Base-by-base conservation (phyloP, 2,113 vertebrate genomes). In the Galbula dea region DNA sequence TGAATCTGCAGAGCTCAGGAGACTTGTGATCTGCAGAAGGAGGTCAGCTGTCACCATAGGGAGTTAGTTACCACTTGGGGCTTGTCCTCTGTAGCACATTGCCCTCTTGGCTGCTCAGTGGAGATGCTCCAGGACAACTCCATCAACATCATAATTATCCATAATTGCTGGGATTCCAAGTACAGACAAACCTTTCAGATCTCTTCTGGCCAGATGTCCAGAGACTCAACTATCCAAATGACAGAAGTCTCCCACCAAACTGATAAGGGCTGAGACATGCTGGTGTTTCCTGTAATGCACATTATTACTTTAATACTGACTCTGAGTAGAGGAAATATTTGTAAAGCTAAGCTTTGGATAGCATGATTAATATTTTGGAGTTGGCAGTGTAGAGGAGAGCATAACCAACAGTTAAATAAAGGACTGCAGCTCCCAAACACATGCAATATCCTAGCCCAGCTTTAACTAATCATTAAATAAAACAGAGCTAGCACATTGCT, bases 401-500 rank as follows among this genome's bases (percentile, higher is more conserved):
- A 69, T 91, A 94, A 79, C 43, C 74, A 86, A 91, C 63, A 95
- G 87, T 93, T 92, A 92, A 96, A 92, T 86, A 91, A 93, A 80
- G 0, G 51, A 79, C 75, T 86, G 87, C 76, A 89, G 27, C 57
- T 91, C 8, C 81, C 61, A 55, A 34, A 1, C 58, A 81, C 51
- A 37, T 86, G 68, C 27, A 76, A 82, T 84, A 86, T 73, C 79
- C 93, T 78, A 79, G 23, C 77, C 52, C 66, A 90, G 92, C 69
- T 95, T 95, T 95, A 95, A 94, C 45, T 93, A 90, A 95, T 96
- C 95, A 93, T 89, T 93, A 95, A 95, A 95, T 94, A 92, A 95
- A 96, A 96, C 87, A 96, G 89, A 95, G 39, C 72, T 86, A 91
- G 87, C 36, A 78, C 48, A 96, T 96, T 88, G 95, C 96, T 96